Base-by-base conservation (phyloP, 2,888 invertebrate species). In the Spodoptera picta region DNA sequence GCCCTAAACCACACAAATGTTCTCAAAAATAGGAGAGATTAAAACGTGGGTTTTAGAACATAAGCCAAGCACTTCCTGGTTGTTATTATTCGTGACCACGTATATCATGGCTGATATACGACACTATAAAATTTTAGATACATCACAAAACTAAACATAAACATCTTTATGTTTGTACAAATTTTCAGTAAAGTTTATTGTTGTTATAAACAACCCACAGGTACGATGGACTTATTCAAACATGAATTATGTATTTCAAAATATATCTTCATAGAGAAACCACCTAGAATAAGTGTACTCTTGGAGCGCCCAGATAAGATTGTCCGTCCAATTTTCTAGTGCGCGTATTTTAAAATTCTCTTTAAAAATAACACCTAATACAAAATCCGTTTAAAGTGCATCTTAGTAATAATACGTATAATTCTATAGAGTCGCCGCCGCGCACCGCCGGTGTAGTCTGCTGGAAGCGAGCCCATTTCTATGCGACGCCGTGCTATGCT, bases 401-500 rank as follows among this genome's bases (percentile, higher is more conserved):
- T 70, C 74, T 77, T 58, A 70, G 77, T 79, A 64, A 72, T 67
- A 79, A 74, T 77, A 77, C 71, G 56, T 79, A 71, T 73, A 71
- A 73, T 77, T 79, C 69, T 76, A 70, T 60, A 76, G 51, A 69
- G 53, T 52, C 27, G 48, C 61, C 12, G 6, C 36, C 36, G 36
- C 23, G 48, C 64, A 23, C n/a, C n/a, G 36, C 54, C 62, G 69
- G 72, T 66, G 69, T 77, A 69, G 57, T 65, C 52, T 69, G 59
- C 68, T 79, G 81, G 80, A 80, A 79, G 73, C 71, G 63, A 69
- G 81, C 81, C 81, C 75, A 72, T 75, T 81, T 75, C 80, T 75
- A 79, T 79, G 75, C 79, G 63, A 62, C 66, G 49, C 61, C 65
- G 69, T 73, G 52, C 66, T 73, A 60, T 69, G 63, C 55, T 61